Conservation (phyloP, 2,797 vertebrate species). For the Benthosema pterotum region DNA sequence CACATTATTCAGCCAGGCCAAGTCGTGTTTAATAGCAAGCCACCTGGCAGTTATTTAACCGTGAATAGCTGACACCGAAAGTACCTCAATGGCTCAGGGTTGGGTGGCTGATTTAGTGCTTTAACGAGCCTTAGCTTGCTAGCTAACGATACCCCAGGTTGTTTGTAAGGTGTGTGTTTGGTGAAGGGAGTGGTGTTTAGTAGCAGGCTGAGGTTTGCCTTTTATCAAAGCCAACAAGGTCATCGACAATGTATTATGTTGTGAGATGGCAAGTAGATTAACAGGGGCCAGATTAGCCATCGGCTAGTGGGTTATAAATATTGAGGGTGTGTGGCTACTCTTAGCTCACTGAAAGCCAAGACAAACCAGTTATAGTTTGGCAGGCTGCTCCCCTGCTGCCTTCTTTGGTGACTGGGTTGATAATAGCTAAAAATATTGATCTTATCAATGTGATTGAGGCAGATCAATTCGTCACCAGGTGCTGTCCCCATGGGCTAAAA, state of each 20-base stretch:
- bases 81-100: too few relatives aligned
- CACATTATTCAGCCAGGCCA: constrained; percentile 19
- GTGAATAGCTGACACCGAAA: too few relatives aligned
- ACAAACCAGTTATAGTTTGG: constrained; percentile 23
- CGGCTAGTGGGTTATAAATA: constrained; percentile 5
- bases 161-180: constrained; percentile 24
- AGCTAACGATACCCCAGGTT: constrained; percentile 36
- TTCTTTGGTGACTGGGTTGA: not conserved
- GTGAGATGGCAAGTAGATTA: constrained; percentile 18
- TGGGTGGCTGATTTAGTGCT: not conserved
- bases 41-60: not conserved
- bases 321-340: constrained; percentile 18
- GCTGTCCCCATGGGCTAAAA: constrained; percentile 5
- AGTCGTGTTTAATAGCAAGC: constrained; percentile 16
- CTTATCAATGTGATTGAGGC: not conserved
- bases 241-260: constrained; percentile 27
- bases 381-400: not conserved
- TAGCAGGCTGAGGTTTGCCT: constrained; percentile 38
- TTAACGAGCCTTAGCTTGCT: constrained; percentile 23
- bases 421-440: not conserved
- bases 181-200: constrained; percentile 56
- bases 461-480: not conserved
- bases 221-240: constrained; percentile 49
- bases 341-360: constrained; percentile 40
- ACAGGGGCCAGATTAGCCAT: constrained; percentile 23